Base-by-base conservation (phyloP, 1,140 invertebrate genomes). In the Hyphantria cunea region DNA sequence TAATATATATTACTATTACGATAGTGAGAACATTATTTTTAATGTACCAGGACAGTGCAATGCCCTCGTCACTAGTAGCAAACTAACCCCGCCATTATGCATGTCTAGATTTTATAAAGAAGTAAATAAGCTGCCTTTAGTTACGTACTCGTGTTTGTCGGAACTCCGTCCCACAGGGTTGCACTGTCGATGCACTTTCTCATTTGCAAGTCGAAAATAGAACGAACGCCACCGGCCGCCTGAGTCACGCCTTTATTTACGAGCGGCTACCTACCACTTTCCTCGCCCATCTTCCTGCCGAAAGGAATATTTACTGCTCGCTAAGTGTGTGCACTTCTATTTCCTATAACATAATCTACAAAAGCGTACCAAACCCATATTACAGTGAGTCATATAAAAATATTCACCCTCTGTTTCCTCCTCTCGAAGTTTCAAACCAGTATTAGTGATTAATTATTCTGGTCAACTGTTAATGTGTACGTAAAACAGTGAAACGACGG, bases 141-240 rank as follows among this genome's bases (percentile, higher is more conserved):
- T 25, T 15, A 44, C 33, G 47, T 60, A 60, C 42, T n/a, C 47
- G 42, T 58, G 14, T 42, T 51, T 41, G 41, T 51, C 6, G 6
- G 9, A 17, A 11, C 3, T 10, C 39, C 47, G 37, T 25, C 9
- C 56, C 54, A 53, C 49, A 59, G 42, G 55, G 44, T 56, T 56
- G 33, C 41, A 44, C 53, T 45, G 58, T 53, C 75, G 68, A 77
- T 82, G 81, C 81, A 84, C 82, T 84, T 82, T 84, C 85, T 85
- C 83, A 86, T 86, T 86, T 80, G 83, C 83, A 82, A 79, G 74
- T 86, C 81, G 78, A 86, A 86, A 89, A 89, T 89, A 89, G 79
- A 78, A 66, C 78, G 74, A 45, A 45, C 62, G 64, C 70, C 70
- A 65, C 33, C 60, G 66, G 59, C 65, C 60, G 68, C 11, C 72